Evolutionary conservation across 2,113 vertebrate species (phyloP), one percentile per base, ranked within the genome.

Genomic region (Asarcornis scutulata): DNA sequence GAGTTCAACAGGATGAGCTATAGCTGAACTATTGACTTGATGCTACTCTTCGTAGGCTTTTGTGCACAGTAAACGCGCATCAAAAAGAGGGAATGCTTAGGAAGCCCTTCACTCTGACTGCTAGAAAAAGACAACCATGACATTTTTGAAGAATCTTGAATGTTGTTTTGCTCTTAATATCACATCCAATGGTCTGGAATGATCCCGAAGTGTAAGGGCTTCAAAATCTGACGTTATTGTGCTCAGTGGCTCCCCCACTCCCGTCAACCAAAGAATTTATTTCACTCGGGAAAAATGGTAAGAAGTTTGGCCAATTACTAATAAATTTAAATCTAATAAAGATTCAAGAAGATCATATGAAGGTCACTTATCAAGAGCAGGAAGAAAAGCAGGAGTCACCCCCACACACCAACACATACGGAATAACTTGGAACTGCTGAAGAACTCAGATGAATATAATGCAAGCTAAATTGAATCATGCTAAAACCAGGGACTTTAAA

Each of bases 401-500:
- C 6, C 0, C 11, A 8, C 31, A 27, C 21, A 31, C 23, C 86
- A 86, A 86, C 48, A 92, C 27, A 36, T 5, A 59, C 1, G 1
- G 59, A 62, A 25, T 59, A 77, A 71, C 79, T 2, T 40, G 79
- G 93, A 83, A 80, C 40, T 82, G 67, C 55, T 59, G 76, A 79
- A 67, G 89, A 91, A 79, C 46, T 53, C 34, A 0, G 9, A 4
- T 66, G 89, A 91, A 83, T 56, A 52, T 12, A 78, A 93, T 20
- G 36, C 64, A 78, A 83, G 34, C 4, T 76, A 81, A 92, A 91
- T 1, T 56, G 42, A 93, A 88, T 90, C 64, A 66, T 52, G 46
- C 83, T 72, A 92, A 92, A 95, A 67, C 64, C 85, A 93, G 63
- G 34, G 83, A 58, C 44, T 86, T 84, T 7, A 67, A 86, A 88